phyloP scores from a whole-genome alignment of 2,888 invertebrate genomes.

The Sericinus montela region DNA sequence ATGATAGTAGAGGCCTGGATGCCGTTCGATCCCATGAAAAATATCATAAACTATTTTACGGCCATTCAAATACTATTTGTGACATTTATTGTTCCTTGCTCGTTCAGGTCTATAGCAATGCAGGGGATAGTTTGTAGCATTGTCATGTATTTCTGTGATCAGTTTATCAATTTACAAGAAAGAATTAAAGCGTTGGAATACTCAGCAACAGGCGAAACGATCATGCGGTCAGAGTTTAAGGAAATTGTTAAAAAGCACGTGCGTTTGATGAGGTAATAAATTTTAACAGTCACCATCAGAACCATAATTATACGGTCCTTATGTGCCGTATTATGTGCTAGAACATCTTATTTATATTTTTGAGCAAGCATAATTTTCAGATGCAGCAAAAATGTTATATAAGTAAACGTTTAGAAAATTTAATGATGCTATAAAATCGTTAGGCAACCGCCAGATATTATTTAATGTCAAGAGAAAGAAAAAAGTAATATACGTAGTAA shows the following conservation, averaged over 20 bases:
- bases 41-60: slow-evolving; percentile 36
- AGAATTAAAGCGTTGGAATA: slow-evolving; percentile 39
- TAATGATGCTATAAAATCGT: no score
- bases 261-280: slow-evolving; percentile 49
- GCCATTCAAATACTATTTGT: slow-evolving; percentile 40
- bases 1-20: slow-evolving; percentile 57
- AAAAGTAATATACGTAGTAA: no score
- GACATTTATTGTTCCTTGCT: slow-evolving; percentile 38
- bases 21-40: slow-evolving; percentile 53
- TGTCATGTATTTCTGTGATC: slow-evolving; percentile 60
- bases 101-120: slow-evolving; percentile 49
- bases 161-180: slow-evolving; percentile 46
- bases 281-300: no score
- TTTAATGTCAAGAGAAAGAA: no score
- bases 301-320: no score
- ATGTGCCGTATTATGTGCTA: no score
- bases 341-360: no score
- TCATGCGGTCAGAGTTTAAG: slow-evolving; percentile 39
- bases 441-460: no score
- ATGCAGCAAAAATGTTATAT: no score
- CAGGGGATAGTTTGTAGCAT: slow-evolving; percentile 59
- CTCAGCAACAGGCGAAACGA: slow-evolving; percentile 30
- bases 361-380: no score
- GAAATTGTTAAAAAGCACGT: slow-evolving; percentile 53
- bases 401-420: no score